Evolutionary conservation across 1,140 invertebrate species (phyloP).

Genomic region (Listronotus oregonensis): DNA sequence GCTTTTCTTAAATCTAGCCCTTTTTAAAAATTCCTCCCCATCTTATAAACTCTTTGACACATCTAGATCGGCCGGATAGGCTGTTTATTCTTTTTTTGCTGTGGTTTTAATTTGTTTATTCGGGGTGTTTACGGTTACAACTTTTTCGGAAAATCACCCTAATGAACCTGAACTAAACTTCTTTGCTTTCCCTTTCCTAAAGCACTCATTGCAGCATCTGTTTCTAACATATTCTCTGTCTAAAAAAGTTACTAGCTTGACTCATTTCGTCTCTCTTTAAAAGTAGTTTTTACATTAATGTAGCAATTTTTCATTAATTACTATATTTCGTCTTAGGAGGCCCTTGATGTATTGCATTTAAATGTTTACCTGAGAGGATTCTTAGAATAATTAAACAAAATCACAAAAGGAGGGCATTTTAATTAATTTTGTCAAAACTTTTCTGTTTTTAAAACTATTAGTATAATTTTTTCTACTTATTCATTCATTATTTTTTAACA

Average conservation of each 20-base stretch:
- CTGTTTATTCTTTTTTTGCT: slow-evolving; percentile 85
- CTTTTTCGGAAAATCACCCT: slow-evolving; percentile 74
- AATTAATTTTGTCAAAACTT: too few species aligned
- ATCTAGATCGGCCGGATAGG: slow-evolving; percentile 92
- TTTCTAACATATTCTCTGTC: slow-evolving; percentile 48
- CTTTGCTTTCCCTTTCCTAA: slow-evolving; percentile 65
- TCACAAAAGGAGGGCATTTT: too few species aligned
- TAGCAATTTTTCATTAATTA: too few species aligned
- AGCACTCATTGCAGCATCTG: slow-evolving; percentile 40
- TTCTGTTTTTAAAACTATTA: too few species aligned
- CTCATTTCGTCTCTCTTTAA: slow-evolving; percentile 32
- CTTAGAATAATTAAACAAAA: too few species aligned
- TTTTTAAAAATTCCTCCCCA: slow-evolving; percentile 89
- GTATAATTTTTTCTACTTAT: too few species aligned
- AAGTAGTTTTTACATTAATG: too few species aligned
- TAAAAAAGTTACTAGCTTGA: slow-evolving; percentile 40
- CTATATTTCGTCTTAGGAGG: neutral
- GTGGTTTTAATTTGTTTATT: slow-evolving; percentile 95
- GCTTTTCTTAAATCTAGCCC: slow-evolving; percentile 97
- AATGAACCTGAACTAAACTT: slow-evolving; percentile 78
- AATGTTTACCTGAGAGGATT: too few species aligned
- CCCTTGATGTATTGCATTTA: neutral
- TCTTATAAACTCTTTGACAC: slow-evolving; percentile 92
- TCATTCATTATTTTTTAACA: too few species aligned
- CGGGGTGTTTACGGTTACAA: slow-evolving; percentile 94